phyloP scores from a whole-genome alignment of 2,113 vertebrate species.

The Limanda limanda region DNA sequence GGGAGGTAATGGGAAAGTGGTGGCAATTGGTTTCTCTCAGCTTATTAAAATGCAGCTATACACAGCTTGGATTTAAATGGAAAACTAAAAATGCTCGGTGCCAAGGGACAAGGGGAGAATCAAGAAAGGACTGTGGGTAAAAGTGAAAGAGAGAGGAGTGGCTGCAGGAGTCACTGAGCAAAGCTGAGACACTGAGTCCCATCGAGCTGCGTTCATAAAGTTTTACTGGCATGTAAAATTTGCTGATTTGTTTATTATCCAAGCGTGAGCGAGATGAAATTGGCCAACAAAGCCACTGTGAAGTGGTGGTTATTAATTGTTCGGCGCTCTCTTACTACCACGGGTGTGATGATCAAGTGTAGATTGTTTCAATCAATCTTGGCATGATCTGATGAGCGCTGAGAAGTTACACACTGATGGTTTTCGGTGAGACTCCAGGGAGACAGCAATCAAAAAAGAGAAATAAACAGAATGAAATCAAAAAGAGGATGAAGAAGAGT shows the following conservation, averaged over 20 bases:
- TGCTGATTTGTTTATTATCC: constrained; percentile 71
- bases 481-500: neutral
- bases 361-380: constrained; percentile 64
- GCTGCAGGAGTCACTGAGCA: constrained; percentile 21
- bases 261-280: constrained; percentile 39
- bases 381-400: constrained; percentile 49
- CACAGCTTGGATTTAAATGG: constrained; percentile 31
- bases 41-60: constrained; percentile 39
- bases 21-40: constrained; percentile 32
- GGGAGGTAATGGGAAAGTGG: constrained; percentile 51
- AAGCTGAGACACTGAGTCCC: constrained; percentile 34
- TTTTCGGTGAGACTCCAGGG: neutral
- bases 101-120: constrained; percentile 9
- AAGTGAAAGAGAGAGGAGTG: neutral
- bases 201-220: constrained; percentile 43
- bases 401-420: constrained; percentile 36
- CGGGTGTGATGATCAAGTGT: constrained; percentile 59
- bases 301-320: constrained; percentile 62
- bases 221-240: constrained; percentile 64
- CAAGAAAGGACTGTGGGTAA: constrained; percentile 5
- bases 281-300: constrained; percentile 54
- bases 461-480: neutral
- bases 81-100: constrained; percentile 44
- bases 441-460: constrained; percentile 9
- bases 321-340: constrained; percentile 42